Conservation (phyloP, 1,140 invertebrate genomes). For the Colletes latitarsis region DNA sequence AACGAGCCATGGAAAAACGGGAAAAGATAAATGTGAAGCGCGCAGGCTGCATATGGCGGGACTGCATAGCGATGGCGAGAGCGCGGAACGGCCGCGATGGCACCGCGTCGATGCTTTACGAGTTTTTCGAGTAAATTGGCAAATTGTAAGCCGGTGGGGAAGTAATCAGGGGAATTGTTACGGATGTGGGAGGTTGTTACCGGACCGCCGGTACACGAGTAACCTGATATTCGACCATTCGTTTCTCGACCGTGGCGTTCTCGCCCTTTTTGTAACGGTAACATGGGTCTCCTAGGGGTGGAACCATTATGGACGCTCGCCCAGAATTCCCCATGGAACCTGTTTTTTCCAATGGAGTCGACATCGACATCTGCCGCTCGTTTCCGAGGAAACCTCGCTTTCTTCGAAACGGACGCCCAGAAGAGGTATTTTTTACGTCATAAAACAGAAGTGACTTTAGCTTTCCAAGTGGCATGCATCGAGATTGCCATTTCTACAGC, state of each 20-base stretch:
- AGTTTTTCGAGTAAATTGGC: slow-evolving; percentile 76
- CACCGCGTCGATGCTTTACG: slow-evolving; percentile 67
- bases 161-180: slow-evolving; percentile 79
- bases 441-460: too few species aligned
- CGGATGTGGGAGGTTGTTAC: slow-evolving; percentile 74
- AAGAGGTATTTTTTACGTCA: not conserved
- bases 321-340: slow-evolving; percentile 51
- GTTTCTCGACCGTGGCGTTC: slow-evolving; percentile 31
- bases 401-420: not conserved
- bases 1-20: slow-evolving; percentile 25
- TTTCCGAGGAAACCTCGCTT: slow-evolving; percentile 24
- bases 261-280: slow-evolving; percentile 42
- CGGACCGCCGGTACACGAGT: slow-evolving; percentile 66
- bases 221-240: slow-evolving; percentile 73
- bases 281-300: slow-evolving; percentile 46
- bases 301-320: slow-evolving; percentile 40
- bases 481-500: too few species aligned
- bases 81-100: not conserved
- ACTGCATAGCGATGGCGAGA: slow-evolving; percentile 12
- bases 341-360: slow-evolving; percentile 53
- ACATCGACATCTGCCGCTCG: slow-evolving; percentile 55
- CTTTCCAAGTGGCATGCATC: too few species aligned
- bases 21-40: slow-evolving; percentile 55
- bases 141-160: slow-evolving; percentile 71
- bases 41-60: slow-evolving; percentile 64